Evolutionary conservation across 2,888 invertebrate genomes (phyloP).

Genomic region (Halictus quadricinctus): DNA sequence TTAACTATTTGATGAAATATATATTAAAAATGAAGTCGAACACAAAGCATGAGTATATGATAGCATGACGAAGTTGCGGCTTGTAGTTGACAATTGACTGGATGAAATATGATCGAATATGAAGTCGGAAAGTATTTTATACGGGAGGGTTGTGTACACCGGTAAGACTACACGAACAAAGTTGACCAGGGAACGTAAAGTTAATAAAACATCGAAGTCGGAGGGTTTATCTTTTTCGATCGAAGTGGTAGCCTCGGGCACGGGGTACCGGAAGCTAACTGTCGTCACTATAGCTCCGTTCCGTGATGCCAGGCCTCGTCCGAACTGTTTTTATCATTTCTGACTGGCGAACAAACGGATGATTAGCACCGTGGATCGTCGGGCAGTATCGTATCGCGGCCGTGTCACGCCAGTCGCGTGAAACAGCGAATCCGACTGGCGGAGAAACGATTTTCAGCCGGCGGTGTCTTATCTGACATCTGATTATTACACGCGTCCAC

Average conservation of each 20-base stretch:
- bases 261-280: neutral
- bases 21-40: too few species aligned
- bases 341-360: constrained; percentile 18
- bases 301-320: neutral
- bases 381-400: constrained; percentile 18
- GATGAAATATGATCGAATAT: too few species aligned
- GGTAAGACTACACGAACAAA: neutral
- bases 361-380: constrained; percentile 5
- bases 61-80: neutral
- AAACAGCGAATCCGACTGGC: constrained; percentile 39
- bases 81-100: neutral
- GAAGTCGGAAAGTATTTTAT: neutral
- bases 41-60: neutral
- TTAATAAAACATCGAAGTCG: neutral
- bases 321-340: constrained; percentile 19
- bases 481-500: constrained; percentile 66
- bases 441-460: constrained; percentile 62
- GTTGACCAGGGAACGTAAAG: neutral
- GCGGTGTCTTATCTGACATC: constrained; percentile 65
- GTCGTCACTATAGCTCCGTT: neutral
- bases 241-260: neutral
- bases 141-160: neutral
- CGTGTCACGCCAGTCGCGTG: constrained; percentile 40
- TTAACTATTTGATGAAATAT: neutral
- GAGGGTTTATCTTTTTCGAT: neutral